Conservation (phyloP, 2,113 vertebrate species). For the Isichthys henryi region DNA sequence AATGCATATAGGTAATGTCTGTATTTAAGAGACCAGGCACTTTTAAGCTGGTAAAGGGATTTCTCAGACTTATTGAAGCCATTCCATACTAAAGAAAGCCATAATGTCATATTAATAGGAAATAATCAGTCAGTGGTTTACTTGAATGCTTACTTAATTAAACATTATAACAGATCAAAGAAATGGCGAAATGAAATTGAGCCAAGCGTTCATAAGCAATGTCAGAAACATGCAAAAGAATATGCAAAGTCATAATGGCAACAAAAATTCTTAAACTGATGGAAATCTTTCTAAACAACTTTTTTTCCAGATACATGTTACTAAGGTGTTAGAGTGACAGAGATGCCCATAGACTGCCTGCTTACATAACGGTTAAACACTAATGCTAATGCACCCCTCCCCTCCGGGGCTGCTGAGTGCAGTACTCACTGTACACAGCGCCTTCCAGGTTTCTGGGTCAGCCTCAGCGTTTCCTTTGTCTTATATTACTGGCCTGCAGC, state of each 20-base stretch:
- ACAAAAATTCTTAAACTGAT: background rate
- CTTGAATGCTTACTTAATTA: background rate
- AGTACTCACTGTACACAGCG: background rate
- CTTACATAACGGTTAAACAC: background rate
- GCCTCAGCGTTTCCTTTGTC: background rate
- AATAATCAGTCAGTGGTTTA: background rate
- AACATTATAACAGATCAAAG: background rate
- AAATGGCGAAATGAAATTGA: background rate
- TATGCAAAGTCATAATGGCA: background rate
- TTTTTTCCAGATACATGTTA: background rate
- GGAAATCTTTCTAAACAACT: background rate
- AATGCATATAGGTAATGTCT: background rate
- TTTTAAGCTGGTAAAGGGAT: background rate
- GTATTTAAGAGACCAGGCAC: background rate
- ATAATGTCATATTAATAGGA: background rate
- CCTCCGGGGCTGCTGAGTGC: background rate
- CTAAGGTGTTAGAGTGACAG: background rate
- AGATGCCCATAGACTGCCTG: background rate
- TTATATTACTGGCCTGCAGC: slow-evolving; percentile 13
- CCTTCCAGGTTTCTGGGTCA: slow-evolving; percentile 7
- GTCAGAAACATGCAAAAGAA: background rate
- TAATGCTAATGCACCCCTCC: background rate
- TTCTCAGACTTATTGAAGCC: background rate
- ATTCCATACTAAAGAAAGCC: background rate
- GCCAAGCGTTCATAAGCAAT: background rate